Conservation (phyloP, 2,888 invertebrate species). For the Himalopsyche anomala region DNA sequence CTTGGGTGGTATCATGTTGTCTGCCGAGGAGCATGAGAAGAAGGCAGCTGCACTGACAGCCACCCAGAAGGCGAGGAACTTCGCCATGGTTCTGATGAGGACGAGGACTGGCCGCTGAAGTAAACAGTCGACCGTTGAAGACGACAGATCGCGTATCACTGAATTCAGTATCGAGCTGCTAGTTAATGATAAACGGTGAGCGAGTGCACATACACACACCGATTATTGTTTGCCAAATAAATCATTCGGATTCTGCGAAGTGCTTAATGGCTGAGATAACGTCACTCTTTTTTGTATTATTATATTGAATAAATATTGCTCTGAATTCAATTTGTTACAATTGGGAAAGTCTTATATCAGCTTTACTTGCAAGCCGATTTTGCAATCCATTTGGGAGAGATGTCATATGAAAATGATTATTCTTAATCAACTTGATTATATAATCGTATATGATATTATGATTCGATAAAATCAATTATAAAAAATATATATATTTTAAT, state of each 20-base stretch:
- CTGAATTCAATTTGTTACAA: too few species aligned
- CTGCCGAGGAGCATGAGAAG: slow-evolving; percentile 70
- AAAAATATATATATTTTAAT: too few species aligned
- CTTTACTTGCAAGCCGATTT: too few species aligned
- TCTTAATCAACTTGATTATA: too few species aligned
- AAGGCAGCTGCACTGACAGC: slow-evolving; percentile 67
- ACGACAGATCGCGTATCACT: slow-evolving; percentile 61
- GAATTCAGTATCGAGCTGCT: slow-evolving; percentile 48
- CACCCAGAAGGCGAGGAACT: slow-evolving; percentile 66
- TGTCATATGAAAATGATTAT: too few species aligned
- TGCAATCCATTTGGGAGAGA: too few species aligned
- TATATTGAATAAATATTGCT: too few species aligned
- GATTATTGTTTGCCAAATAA: slow-evolving; percentile 40
- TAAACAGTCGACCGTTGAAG: slow-evolving; percentile 48
- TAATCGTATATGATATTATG: too few species aligned
- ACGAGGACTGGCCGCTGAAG: background rate
- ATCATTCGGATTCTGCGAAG: slow-evolving; percentile 24
- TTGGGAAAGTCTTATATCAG: too few species aligned
- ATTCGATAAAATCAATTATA: too few species aligned
- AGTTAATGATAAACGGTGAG: slow-evolving; percentile 57
- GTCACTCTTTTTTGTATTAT: too few species aligned
- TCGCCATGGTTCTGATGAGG: slow-evolving; percentile 58
- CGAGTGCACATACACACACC: slow-evolving; percentile 20
- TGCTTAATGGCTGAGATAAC: background rate
- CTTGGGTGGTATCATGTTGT: slow-evolving; percentile 74